A percentile compares a stretch with the other conserved stretches of the same genome.
phyloP scores from a whole-genome alignment of 2,113 vertebrate species.

The Halcyon senegalensis region DNA sequence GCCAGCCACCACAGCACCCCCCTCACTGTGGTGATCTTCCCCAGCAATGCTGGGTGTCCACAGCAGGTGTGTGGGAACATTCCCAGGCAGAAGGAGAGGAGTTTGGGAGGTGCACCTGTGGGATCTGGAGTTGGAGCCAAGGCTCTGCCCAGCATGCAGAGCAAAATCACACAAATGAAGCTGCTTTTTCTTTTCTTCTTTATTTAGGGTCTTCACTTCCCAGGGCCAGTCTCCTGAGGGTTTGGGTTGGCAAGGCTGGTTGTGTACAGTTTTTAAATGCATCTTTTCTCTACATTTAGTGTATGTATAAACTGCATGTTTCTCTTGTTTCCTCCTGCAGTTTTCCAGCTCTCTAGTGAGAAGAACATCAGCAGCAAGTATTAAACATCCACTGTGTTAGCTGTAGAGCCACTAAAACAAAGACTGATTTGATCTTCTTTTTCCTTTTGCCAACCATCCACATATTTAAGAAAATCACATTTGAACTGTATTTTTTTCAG shows the following conservation, averaged over 20 bases:
- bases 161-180: not conserved
- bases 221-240: not conserved
- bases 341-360: not conserved
- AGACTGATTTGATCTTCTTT: not conserved
- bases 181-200: not conserved
- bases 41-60: accelerated
- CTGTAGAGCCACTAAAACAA: not conserved
- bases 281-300: not conserved
- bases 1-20: accelerated
- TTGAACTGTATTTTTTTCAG: not conserved
- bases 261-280: not conserved
- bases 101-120: not conserved
- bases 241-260: not conserved
- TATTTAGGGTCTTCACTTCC: not conserved
- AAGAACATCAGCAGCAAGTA: not conserved
- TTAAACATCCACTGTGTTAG: not conserved
- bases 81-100: not conserved
- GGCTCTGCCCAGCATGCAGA: not conserved
- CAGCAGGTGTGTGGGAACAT: accelerated
- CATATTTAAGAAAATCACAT: not conserved
- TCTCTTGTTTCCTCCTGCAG: not conserved
- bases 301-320: not conserved
- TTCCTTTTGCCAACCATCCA: not conserved
- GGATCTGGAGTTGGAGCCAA: not conserved
- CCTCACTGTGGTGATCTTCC: accelerated